A percentile compares a stretch with the other conserved stretches of the same genome.
These are phyloP conservation scores for Limnephilus marmoratus DNA, from an alignment of 2,888 invertebrate species.

Conservation along the genomic window DNA sequence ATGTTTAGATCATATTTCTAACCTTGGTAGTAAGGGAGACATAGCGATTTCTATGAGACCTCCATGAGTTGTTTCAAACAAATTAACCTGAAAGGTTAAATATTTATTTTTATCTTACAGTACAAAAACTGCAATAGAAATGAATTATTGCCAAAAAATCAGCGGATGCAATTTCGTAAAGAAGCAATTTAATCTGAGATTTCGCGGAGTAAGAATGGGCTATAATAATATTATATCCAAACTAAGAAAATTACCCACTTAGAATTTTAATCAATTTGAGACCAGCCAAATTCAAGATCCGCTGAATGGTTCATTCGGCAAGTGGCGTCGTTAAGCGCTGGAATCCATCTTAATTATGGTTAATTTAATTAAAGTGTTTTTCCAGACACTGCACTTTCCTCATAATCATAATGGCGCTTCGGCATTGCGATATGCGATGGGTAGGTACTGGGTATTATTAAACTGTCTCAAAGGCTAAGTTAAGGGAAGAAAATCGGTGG, in stretches of 20 bases:
- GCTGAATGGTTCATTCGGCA: constrained; percentile 38
- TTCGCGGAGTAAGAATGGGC: not conserved
- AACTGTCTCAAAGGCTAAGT: not conserved
- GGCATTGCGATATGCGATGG: not conserved
- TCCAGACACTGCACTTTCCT: constrained; percentile 31
- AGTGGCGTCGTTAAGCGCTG: constrained; percentile 17
- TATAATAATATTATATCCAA: no score
- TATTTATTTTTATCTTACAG: no score
- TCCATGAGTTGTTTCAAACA: no score
- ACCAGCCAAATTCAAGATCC: constrained; percentile 41
- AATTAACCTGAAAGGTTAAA: no score
- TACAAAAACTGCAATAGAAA: no score
- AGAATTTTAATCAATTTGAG: constrained; percentile 60
- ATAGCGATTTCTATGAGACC: no score
- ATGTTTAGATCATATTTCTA: no score
- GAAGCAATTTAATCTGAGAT: not conserved
- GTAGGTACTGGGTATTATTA: not conserved
- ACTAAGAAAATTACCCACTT: not conserved
- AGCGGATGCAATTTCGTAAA: not conserved
- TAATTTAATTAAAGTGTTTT: constrained; percentile 63
- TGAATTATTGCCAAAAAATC: no score
- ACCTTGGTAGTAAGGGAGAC: no score
- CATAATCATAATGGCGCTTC: not conserved
- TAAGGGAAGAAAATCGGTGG: not conserved
- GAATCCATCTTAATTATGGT: constrained; percentile 63